Base-by-base conservation (phyloP, 2,113 vertebrate genomes). In the Psilopsiagon aymara region DNA sequence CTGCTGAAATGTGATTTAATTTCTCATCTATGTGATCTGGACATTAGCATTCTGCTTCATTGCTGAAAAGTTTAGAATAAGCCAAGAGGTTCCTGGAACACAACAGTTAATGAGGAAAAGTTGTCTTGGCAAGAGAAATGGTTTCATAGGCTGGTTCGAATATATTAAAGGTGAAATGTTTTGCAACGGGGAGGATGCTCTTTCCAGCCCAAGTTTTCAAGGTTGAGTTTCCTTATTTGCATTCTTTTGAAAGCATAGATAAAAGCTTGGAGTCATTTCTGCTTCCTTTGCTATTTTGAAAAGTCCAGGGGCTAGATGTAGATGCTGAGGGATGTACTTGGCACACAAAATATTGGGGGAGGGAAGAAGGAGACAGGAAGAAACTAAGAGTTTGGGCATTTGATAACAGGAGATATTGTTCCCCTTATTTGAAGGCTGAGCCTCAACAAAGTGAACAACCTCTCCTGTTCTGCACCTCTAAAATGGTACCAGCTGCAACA, bases 81-180 rank as follows among this genome's bases (percentile, higher is more conserved):
- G 95, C 96, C 97, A 96, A 97, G 96, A 71, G 59, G 71, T 97
- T 97, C 86, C 90, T 97, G 97, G 96, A 97, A 96, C 91, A 89
- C 91, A 97, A 93, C 80, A 16, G 96, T 97, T 96, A 95, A 96
- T 64, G 94, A 96, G 66, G 89, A 96, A 97, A 97, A 95, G 93
- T 97, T 92, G 67, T 95, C 76, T 95, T 95, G 93, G 95, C 95
- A 95, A 79, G 21, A 75, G 37, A 76, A 82, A 51, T 9, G 47
- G 87, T 71, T 86, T 95, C 88, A 62, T 84, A 94, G 93, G 74
- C 95, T 70, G 80, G 84, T 90, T 96, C 8, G 75, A 80, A 96
- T 94, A 93, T 87, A 95, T 96, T 94, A 95, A 96, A 96, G 96
- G 95, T 95, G 90, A 97, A 95, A 91, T 91, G 93, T 96, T 94